Base-by-base conservation (phyloP, 2,797 vertebrate genomes). In the Menidia menidia region DNA sequence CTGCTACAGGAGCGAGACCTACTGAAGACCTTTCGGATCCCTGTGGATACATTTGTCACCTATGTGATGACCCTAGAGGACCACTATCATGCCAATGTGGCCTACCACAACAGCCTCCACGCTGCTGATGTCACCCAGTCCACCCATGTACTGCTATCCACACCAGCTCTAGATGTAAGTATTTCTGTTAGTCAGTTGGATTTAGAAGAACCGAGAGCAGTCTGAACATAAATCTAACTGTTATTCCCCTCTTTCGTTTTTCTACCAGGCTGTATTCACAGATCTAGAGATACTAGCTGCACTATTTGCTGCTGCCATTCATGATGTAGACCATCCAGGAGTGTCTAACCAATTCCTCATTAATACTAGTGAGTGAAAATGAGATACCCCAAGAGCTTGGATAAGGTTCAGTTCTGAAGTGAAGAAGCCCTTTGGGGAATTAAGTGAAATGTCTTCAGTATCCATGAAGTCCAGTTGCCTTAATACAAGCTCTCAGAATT, bases 331-430 rank as follows among this genome's bases (percentile, higher is more conserved):
- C 88, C 97, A 98, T 86, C 97, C 97, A 41, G 97, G 97, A 54
- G 97, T 98, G 77, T 98, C 97, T 80, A 98, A 98, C 92, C 97
- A 98, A 88, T 97, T 98, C 87, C 95, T 98, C 79, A 98, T 98
- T 87, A 98, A 97, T 85, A 98, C 97, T 75, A 98, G 97, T 98
- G 90, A 95, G 96, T 90, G 11, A 0, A 64, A 58, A 50, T 31
- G 0, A 74, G 35, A 71, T 16, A 33, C 32, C 4, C 1, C 1
- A 8, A 16, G 32, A 7, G 25, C 25, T 25, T 25, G 25, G 25
- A 25, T 25, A 25, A 25, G 25, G 25, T 25, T 25, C 25, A 25
- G 25, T 25, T 25, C 25, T 25, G 25, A 25, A 25, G 25, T 25
- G 25, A 25, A 25, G 25, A 25, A 1, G 25, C 1, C 25, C 25